phyloP scores from a whole-genome alignment of 2,888 invertebrate species.

The Merodon equestris region DNA sequence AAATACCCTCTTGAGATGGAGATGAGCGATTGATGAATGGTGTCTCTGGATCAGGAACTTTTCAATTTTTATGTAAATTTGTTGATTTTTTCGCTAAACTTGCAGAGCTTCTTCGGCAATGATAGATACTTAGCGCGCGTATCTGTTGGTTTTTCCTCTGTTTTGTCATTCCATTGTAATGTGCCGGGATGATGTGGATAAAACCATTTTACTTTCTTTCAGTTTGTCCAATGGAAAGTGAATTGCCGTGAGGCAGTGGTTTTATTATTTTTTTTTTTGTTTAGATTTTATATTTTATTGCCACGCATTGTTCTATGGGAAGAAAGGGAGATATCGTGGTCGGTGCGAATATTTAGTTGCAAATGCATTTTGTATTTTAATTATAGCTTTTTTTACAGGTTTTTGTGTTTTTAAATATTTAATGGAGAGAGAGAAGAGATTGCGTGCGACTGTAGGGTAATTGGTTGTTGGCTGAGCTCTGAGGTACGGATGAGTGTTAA shows the following conservation, averaged over 20 bases:
- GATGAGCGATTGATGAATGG: too few species aligned
- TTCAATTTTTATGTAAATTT: constrained; percentile 28
- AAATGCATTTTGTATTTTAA: constrained; percentile 27
- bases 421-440: background rate
- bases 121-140: constrained; percentile 35
- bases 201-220: constrained; percentile 60
- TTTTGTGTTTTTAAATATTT: constrained; percentile 2
- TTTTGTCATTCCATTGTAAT: constrained; percentile 50
- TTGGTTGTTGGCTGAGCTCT: constrained; percentile 3
- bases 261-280: constrained; percentile 9
- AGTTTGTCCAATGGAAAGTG: constrained; percentile 32
- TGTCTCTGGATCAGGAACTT: background rate
- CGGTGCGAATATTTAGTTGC: constrained; percentile 25
- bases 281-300: constrained; percentile 46
- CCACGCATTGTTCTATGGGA: constrained; percentile 48
- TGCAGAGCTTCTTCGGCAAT: constrained; percentile 50
- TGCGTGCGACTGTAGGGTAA: constrained; percentile 1
- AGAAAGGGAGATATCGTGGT: constrained; percentile 4
- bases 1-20: too few species aligned
- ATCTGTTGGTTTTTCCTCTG: constrained; percentile 43
- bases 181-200: constrained; percentile 12
- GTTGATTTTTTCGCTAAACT: constrained; percentile 20
- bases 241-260: constrained; percentile 19
- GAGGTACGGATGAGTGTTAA: constrained; percentile 6
- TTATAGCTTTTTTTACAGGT: constrained; percentile 12